Evolutionary conservation across 64 coral and sea anemone genomes (phyloP), one percentile per base, ranked within the genome.

Genomic region (Cladopsammia gracilis): DNA sequence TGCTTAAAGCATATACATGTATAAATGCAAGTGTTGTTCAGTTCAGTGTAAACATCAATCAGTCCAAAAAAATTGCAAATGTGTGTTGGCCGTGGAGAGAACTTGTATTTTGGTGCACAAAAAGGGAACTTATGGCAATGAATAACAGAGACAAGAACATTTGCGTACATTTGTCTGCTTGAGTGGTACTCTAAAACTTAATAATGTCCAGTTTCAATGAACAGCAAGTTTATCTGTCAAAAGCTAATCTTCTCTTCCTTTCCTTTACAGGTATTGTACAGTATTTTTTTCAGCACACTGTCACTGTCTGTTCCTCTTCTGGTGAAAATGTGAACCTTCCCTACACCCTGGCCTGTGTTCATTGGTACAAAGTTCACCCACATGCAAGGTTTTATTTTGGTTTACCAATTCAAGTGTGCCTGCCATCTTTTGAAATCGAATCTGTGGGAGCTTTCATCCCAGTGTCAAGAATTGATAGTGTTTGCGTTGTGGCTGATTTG

Each of bases 361-460:
- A 66, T 4, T 94, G 86, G 85, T 53, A 82, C 13, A 72, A 82
- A 64, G 45, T 78, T 20, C 76, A 88, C 25, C 50, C 76, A n/a
- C 42, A 79, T 73, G 44, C 18, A 57, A 47, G 85, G 20, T 16
- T 70, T 19, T 94, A 89, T 18, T 88, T 88, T 71, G 85, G 92
- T 15, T 23, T 67, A 25, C 92, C 85, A 69, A 73, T 70, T 70
- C 85, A 89, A 89, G 86, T 89, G 7, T 94, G 91, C 22, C 58
- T 88, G 16, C 86, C 88, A 48, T 77, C 79, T 1, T 88, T 76
- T 75, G 85, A 94, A 70, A 3, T 25, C 54, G n/a, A 87, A 66
- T 95, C 78, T 25, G 56, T 80, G 6, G 67, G 87, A 67, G 88
- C 86, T 20, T 94, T 89, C 64, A 89, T 89, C 42, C 93, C 93